Conservation (phyloP, 2,113 vertebrate genomes). For the Cervus canadensis region DNA sequence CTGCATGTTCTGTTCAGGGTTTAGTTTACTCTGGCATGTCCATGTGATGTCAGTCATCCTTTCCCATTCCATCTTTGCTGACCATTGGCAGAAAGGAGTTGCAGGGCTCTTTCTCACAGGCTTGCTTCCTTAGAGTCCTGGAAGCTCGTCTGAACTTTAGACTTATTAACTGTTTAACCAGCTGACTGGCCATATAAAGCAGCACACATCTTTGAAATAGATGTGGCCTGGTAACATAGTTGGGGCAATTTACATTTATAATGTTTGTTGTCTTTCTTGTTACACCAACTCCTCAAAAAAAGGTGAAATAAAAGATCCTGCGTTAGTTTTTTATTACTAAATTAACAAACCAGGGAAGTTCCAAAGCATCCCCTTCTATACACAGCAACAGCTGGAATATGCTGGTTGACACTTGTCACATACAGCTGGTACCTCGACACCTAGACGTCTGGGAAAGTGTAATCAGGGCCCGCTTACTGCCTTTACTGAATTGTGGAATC, state of each 20-base stretch:
- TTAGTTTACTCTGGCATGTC: not conserved
- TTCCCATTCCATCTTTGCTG: not conserved
- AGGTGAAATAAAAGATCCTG: not conserved
- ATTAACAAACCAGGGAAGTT: not conserved
- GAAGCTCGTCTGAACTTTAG: not conserved
- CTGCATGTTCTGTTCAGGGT: not conserved
- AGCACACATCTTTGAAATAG: not conserved
- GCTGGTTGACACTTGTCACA: fast-evolving
- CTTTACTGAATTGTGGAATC: not conserved
- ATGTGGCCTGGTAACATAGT: not conserved
- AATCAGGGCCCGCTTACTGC: not conserved
- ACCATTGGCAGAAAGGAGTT: not conserved
- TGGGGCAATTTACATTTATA: not conserved
- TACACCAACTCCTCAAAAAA: not conserved
- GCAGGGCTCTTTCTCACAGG: not conserved
- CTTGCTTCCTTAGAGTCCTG: not conserved
- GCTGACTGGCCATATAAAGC: not conserved
- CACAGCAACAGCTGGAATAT: not conserved
- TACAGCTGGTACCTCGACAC: not conserved
- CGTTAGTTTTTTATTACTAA: not conserved
- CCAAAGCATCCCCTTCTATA: not conserved
- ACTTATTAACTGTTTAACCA: not conserved
- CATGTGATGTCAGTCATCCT: not conserved
- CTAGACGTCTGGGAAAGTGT: not conserved
- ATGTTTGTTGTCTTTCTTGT: not conserved